Percentiles rank a stretch among this genome's conserved stretches.
phyloP scores from a whole-genome alignment of 1,140 invertebrate species.

The Caenorhabditis elegans region DNA sequence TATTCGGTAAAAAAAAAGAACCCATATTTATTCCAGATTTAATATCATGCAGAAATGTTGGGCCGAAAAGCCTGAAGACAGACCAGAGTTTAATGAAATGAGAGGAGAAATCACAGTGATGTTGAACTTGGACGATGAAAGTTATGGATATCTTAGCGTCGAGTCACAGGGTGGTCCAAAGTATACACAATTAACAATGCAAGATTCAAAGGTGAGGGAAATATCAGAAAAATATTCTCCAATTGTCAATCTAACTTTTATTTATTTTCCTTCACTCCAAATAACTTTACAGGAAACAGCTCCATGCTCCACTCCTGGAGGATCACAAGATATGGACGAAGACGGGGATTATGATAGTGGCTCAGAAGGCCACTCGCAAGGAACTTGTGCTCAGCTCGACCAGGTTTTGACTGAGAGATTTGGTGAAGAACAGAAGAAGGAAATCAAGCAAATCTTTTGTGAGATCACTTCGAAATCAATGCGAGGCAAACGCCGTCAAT shows the following conservation, averaged over 20 bases:
- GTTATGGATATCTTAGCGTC: conserved; percentile 28
- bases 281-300: neutral
- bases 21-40: conserved; percentile 1
- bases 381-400: neutral
- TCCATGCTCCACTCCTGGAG: neutral
- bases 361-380: neutral
- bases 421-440: neutral
- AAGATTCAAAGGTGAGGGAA: neutral
- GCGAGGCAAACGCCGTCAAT: neutral
- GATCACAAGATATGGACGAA: neutral
- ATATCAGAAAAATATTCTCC: too few relatives aligned
- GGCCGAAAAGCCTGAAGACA: neutral
- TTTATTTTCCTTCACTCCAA: too few relatives aligned
- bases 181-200: neutral
- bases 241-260: too few relatives aligned
- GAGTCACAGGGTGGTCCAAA: neutral
- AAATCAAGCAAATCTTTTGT: conserved; percentile 12
- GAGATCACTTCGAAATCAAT: neutral
- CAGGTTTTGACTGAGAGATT: neutral
- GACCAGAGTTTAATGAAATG: conserved; percentile 20
- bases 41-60: neutral
- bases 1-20: neutral
- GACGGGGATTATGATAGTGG: conserved; percentile 10
- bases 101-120: conserved; percentile 10
- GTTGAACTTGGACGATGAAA: conserved; percentile 35